Base-by-base conservation (phyloP, 2,113 vertebrate species). In the Pelecanoides urinatrix region DNA sequence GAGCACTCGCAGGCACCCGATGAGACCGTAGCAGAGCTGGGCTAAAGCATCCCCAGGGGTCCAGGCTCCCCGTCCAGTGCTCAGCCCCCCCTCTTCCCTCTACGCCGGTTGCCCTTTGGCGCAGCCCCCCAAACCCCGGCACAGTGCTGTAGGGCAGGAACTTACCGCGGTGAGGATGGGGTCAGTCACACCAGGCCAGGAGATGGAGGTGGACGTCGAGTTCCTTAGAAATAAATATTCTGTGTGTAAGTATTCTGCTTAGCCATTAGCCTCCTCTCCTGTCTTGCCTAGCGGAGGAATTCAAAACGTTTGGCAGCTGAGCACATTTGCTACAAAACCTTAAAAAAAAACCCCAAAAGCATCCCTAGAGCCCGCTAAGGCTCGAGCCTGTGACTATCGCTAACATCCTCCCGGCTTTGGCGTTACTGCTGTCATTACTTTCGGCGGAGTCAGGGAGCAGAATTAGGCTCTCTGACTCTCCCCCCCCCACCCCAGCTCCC, bases 151-250 rank as follows among this genome's bases (percentile, higher is more conserved):
- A 42, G n/a, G 16, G 52, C 36, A 67, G n/a, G 29, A 61, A 88
- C 68, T 86, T 74, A 77, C 59, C 4, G 1, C 0, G 0, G 6
- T 2, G 47, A 66, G 78, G 59, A 34, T 1, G 11, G 36, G 17
- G 63, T 88, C 36, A 11, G 70, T 45, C 58, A 68, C 88, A 66
- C 19, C 61, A 10, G 29, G 47, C 21, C 63, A 25, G 68, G 65
- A 93, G 61, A 45, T 13, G 50, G 47, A 90, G 23, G 38, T 10
- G 34, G 27, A 21, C 1, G 6, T 19, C 4, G 38, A 40, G 30
- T 65, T 94, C 53, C 52, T 73, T 44, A 71, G 29, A 88, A 92
- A 75, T 9, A 82, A 61, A 50, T 26, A 45, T 29, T 79, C 59
- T 23, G 25, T 2, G 26, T 36, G 34, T 59, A 63, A 93, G 78